phyloP scores from a whole-genome alignment of 2,888 invertebrate species.

The Sesia apiformis region DNA sequence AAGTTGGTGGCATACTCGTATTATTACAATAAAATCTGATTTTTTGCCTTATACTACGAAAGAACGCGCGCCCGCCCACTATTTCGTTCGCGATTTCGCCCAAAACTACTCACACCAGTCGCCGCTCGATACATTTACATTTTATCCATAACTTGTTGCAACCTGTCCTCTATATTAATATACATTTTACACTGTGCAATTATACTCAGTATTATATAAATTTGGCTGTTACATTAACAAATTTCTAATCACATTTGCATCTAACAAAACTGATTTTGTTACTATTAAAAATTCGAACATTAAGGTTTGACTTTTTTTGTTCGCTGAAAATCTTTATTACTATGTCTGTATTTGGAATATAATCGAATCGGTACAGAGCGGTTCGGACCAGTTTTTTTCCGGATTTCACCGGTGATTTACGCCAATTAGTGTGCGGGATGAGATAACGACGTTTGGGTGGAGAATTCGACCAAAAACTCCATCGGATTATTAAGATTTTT shows the following conservation, averaged over 20 bases:
- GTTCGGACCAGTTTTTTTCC: conserved; percentile 29
- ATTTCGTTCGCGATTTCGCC: conserved; percentile 45
- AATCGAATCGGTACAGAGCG: conserved; percentile 33
- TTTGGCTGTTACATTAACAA: background rate
- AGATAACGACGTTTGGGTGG: background rate
- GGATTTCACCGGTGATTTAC: conserved; percentile 35
- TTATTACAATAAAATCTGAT: conserved; percentile 11
- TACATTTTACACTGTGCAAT: conserved; percentile 7
- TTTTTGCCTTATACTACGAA: conserved; percentile 25
- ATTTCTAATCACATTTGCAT: background rate
- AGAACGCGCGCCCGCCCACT: conserved; percentile 42
- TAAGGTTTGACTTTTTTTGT: too few relatives aligned
- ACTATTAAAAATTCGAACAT: too few relatives aligned
- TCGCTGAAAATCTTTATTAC: too few relatives aligned
- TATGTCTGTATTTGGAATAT: conserved; percentile 5
- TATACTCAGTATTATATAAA: conserved; percentile 1
- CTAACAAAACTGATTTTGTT: background rate
- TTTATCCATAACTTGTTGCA: conserved; percentile 47
- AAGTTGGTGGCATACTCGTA: background rate
- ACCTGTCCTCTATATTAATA: conserved; percentile 10
- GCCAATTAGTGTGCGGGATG: conserved; percentile 24
- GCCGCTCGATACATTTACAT: conserved; percentile 43
- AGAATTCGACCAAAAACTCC: background rate
- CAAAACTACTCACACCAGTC: conserved; percentile 55
- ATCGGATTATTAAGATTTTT: background rate